Evolutionary conservation across 2,113 vertebrate species (phyloP), one percentile per base, ranked within the genome.

Genomic region (Oreochromis niloticus): DNA sequence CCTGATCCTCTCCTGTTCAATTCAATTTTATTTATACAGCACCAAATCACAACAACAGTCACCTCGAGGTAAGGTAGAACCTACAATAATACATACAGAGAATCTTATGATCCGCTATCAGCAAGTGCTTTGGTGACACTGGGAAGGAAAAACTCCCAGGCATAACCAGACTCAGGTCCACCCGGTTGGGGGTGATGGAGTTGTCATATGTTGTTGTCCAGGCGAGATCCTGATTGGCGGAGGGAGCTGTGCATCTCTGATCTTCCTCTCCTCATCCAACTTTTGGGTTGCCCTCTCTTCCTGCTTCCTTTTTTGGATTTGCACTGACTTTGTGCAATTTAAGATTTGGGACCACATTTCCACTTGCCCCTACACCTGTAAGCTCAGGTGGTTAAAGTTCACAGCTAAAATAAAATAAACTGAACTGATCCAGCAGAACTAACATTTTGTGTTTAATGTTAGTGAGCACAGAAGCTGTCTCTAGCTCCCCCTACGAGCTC

Each of bases 61-160:
- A 7, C 22, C 22, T 14, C 0, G 0, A 56, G 55, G 6, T 27
- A 4, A 56, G 22, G 55, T 56, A 27, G 6, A 56, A 24, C 22
- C 55, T 56, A 27, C 22, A 24, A 24, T 24, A 56, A 27, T 56
- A 56, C 22, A 57, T 57, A 57, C 55, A 57, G 4, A 8, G 12
- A 57, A 27, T 27, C 4, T 27, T 14, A 56, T 0, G 6, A 56
- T 0, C 0, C 12, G 2, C 22, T 56, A 56, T 56, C 22, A 56
- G 22, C 55, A 0, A 57, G 55, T 0, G 22, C 55, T 57, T 56
- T 56, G 55, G 55, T 56, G 55, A 27, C 22, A 56, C 11, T 56
- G 55, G 2, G 22, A 56, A 56, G 55, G 22, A 27, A 56, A 56
- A 56, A 56, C 54, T 56, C 6, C 54, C 54, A 56, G 13, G 54